A percentile compares a stretch with the other conserved stretches of the same genome.
Conservation (phyloP, 2,797 vertebrate genomes). For the Decapterus maruadsi region DNA sequence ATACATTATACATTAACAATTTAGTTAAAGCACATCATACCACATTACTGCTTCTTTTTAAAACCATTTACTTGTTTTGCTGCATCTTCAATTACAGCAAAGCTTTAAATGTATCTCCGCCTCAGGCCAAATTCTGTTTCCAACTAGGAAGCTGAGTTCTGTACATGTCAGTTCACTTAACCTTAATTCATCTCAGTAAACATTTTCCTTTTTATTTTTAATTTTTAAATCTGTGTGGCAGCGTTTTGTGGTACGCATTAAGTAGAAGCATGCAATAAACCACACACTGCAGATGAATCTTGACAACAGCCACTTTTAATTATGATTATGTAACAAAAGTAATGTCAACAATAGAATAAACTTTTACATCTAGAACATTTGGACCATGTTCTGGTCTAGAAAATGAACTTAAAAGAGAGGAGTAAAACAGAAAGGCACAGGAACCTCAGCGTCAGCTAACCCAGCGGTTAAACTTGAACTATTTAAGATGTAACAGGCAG, state of each 20-base stretch:
- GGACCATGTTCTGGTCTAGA: neutral
- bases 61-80: conserved; percentile 14
- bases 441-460: neutral
- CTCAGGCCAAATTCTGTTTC: conserved; percentile 30
- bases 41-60: neutral
- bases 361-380: neutral
- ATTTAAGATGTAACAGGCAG: conserved; percentile 27
- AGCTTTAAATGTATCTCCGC: conserved; percentile 36
- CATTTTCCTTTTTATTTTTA: neutral
- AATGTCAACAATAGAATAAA: neutral
- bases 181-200: conserved; percentile 29
- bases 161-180: conserved; percentile 36
- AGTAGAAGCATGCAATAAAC: neutral
- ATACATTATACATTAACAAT: neutral
- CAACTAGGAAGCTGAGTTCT: conserved; percentile 4
- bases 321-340: neutral
- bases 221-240: neutral
- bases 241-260: neutral
- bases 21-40: neutral
- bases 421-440: neutral
- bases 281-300: conserved; percentile 8
- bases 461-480: conserved; percentile 12
- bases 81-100: neutral
- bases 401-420: conserved; percentile 17
- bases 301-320: conserved; percentile 21